Conservation (phyloP, 2,113 vertebrate genomes). For the Rhodinocichla rosea region DNA sequence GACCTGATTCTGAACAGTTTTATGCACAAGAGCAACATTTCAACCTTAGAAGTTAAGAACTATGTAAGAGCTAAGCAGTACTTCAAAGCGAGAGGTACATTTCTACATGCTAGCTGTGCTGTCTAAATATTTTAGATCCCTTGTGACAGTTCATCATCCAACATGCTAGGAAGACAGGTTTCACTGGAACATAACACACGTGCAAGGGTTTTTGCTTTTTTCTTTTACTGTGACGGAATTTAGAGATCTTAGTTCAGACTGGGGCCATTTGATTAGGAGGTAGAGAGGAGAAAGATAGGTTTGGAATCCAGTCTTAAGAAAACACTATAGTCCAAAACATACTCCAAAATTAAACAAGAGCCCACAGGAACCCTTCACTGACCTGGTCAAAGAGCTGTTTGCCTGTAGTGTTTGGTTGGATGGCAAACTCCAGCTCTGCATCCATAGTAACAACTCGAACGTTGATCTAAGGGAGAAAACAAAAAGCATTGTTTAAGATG, state of each 20-base stretch:
- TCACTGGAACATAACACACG: neutral
- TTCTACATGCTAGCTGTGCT: neutral
- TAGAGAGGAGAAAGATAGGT: neutral
- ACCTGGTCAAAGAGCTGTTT: slow-evolving; percentile 98
- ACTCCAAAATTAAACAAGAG: neutral
- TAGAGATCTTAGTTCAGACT: neutral
- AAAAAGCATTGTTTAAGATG: slow-evolving; percentile 25
- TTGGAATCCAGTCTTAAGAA: neutral
- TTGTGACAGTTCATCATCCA: neutral
- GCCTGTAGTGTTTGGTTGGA: slow-evolving; percentile 93
- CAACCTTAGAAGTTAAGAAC: neutral
- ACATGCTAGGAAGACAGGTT: neutral
- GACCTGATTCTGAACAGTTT: neutral
- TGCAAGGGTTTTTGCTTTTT: neutral
- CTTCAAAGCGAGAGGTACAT: neutral
- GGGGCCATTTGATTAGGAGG: neutral
- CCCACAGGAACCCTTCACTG: slow-evolving; percentile 30
- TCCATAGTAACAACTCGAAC: slow-evolving; percentile 97
- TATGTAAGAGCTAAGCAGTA: neutral
- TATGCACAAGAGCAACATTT: neutral
- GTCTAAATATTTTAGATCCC: neutral
- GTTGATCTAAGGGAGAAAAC: slow-evolving; percentile 81
- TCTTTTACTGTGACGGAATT: neutral
- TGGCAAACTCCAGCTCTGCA: slow-evolving; percentile 96
- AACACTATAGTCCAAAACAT: neutral